Evolutionary conservation across 2,888 invertebrate species (phyloP).

Genomic region (Nephrocerus scutellatus): DNA sequence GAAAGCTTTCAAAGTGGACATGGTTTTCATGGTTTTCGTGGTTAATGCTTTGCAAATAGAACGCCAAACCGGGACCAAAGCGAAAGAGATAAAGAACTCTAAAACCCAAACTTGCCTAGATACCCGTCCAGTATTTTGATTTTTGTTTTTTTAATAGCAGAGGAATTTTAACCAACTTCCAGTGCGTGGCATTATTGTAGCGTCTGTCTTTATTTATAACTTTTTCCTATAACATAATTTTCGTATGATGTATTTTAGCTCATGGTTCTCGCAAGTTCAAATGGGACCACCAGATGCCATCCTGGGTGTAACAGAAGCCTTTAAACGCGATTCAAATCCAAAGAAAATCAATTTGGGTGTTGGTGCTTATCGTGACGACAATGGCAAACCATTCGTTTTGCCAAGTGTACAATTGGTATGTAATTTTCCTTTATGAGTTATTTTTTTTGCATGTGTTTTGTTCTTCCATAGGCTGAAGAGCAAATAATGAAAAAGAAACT

Average conservation of each 20-base stretch:
- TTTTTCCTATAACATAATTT: slow-evolving; percentile 4
- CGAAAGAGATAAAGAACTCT: too few species aligned
- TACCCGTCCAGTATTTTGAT: too few species aligned
- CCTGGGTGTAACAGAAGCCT: slow-evolving; percentile 95
- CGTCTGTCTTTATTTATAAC: not conserved
- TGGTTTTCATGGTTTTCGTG: too few species aligned
- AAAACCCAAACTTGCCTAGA: too few species aligned
- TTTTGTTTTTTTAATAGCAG: too few species aligned
- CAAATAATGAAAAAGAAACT: slow-evolving; percentile 58
- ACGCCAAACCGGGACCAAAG: too few species aligned
- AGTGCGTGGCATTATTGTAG: too few species aligned
- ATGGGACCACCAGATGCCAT: slow-evolving; percentile 99
- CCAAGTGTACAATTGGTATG: slow-evolving; percentile 73
- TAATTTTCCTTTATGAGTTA: slow-evolving; percentile 2
- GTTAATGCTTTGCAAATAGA: too few species aligned
- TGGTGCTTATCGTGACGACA: slow-evolving; percentile 95
- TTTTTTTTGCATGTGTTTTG: slow-evolving; percentile 1
- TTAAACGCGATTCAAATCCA: slow-evolving; percentile 77
- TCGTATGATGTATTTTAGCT: slow-evolving; percentile 52
- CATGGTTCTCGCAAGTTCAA: slow-evolving; percentile 81
- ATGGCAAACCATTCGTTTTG: slow-evolving; percentile 91
- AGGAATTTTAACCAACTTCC: too few species aligned
- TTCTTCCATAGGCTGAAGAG: slow-evolving; percentile 67
- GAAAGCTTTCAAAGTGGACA: too few species aligned
- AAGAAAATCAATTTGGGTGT: slow-evolving; percentile 96